Evolutionary conservation across 2,113 vertebrate species (phyloP), one percentile per base, ranked within the genome.

Genomic region (Silurus glanis): DNA sequence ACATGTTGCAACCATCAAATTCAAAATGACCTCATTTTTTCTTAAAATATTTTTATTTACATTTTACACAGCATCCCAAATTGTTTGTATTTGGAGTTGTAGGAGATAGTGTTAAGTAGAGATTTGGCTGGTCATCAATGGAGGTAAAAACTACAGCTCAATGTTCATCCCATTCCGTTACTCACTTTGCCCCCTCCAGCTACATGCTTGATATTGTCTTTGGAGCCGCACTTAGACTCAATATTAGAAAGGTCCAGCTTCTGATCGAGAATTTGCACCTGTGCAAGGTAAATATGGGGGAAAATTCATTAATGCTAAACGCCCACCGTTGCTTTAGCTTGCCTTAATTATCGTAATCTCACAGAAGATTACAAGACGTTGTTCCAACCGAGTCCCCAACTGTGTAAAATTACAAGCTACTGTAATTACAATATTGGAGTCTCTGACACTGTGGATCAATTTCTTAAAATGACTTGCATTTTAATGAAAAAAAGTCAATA

Each of bases 171-270:
- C 49, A 71, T 25, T 64, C 37, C 37, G 55, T 76, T 82, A 95
- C 97, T 96, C 95, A 99, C 97, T 96, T 96, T 97, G 92, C 98
- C 98, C 94, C 98, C 98, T 83, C 97, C 97, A 0, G 97, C 96
- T 80, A 94, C 93, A 95, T 99, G 97, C 95, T 97, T 98, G 80
- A 99, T 88, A 97, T 98, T 98, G 94, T 96, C 97, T 95, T 98
- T 99, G 93, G 97, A 99, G 88, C 98, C 97, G 91, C 97, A 98
- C 93, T 78, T 97, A 93, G 97, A 90, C 90, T 98, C 96, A 92
- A 99, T 96, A 92, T 92, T 96, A 89, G 94, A 95, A 92, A 98
- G 91, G 93, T 98, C 96, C 94, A 98, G 62, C 95, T 98, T 99
- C 97, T 98, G 97, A 92, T 98, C 96, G 91, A 96, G 88, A 92